These are phyloP conservation scores for Erebia epiphron DNA, from an alignment of 2,888 invertebrate genomes.

Conservation along the genomic window DNA sequence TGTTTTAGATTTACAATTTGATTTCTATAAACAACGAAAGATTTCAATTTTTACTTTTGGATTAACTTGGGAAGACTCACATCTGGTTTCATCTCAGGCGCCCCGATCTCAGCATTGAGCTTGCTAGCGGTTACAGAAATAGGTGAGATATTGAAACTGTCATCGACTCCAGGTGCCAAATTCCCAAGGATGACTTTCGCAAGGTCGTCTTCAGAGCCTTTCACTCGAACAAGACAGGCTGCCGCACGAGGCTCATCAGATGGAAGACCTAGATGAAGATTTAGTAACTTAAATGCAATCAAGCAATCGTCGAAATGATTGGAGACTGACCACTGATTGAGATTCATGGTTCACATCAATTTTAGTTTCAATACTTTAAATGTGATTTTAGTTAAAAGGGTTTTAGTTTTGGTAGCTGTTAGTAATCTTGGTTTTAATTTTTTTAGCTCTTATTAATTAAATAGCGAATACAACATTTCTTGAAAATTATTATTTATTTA, in stretches of 20 bases:
- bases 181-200: slow-evolving; percentile 63
- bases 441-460: too few relatives aligned
- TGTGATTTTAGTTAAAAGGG: too few relatives aligned
- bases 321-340: background rate
- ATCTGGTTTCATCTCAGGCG: slow-evolving; percentile 68
- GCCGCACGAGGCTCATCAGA: slow-evolving; percentile 58
- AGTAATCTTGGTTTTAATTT: too few relatives aligned
- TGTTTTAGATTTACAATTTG: too few relatives aligned
- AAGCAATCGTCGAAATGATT: too few relatives aligned
- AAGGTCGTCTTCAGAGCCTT: slow-evolving; percentile 53
- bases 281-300: background rate
- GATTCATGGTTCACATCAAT: too few relatives aligned
- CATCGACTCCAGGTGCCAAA: slow-evolving; percentile 63
- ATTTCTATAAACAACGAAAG: too few relatives aligned
- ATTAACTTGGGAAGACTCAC: slow-evolving; percentile 42
- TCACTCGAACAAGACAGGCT: slow-evolving; percentile 63
- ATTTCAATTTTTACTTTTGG: too few relatives aligned
- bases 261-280: slow-evolving; percentile 53
- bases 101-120: slow-evolving; percentile 61
- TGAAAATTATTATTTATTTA: too few relatives aligned
- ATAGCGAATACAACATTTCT: too few relatives aligned
- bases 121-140: slow-evolving; percentile 60
- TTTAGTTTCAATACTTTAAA: too few relatives aligned
- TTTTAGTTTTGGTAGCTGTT: too few relatives aligned
- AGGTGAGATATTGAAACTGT: slow-evolving; percentile 72